phyloP scores from a whole-genome alignment of 2,113 vertebrate genomes.

The Sigmodon hispidus region DNA sequence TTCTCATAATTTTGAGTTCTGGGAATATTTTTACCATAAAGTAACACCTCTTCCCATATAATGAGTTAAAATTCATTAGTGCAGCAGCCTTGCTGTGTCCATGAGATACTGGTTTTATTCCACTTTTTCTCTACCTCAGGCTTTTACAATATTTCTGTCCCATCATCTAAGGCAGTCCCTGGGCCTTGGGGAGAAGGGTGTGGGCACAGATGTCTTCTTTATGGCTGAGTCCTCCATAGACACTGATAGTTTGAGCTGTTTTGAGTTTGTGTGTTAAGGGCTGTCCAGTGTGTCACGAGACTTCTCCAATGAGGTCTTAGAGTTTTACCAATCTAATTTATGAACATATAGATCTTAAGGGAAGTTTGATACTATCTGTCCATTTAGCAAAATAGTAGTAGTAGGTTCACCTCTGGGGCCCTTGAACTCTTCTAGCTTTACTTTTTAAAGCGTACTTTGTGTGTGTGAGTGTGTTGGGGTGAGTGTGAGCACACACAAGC shows the following conservation, averaged over 20 bases:
- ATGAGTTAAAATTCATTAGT: neutral
- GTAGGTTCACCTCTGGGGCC: too few relatives aligned
- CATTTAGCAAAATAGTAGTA: neutral
- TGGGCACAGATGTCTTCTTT: neutral
- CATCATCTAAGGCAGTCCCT: neutral
- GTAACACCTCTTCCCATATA: neutral
- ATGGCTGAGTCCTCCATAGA: neutral
- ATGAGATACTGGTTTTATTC: neutral
- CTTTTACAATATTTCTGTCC: neutral
- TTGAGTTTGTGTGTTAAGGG: neutral
- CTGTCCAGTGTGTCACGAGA: neutral
- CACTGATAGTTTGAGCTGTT: neutral
- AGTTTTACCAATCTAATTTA: neutral
- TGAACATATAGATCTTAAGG: neutral
- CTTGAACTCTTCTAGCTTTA: neutral
- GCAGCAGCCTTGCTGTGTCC: neutral
- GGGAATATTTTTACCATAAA: neutral
- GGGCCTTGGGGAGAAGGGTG: neutral
- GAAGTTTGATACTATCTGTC: neutral
- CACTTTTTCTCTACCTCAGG: too few relatives aligned
- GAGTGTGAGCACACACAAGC: fast-evolving
- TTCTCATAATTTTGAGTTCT: neutral
- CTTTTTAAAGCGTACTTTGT: neutral
- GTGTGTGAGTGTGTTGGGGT: neutral
- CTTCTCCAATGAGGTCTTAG: neutral